Percentiles rank a stretch among this genome's conserved stretches.
These are phyloP conservation scores for Enteromius afrohamiltoni DNA, from an alignment of 2,797 vertebrate genomes.

Conservation along the genomic window DNA sequence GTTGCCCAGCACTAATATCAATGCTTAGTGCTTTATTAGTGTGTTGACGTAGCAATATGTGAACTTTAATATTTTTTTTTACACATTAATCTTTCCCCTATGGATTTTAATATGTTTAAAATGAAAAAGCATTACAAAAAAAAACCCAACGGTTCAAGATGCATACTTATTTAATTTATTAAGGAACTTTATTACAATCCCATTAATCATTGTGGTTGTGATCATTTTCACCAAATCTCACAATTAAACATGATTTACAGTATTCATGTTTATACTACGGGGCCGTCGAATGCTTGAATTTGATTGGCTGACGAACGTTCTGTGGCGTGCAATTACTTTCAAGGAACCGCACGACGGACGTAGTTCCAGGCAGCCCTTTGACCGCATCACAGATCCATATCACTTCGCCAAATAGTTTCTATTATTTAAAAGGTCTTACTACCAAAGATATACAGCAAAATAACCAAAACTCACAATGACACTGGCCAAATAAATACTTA, in stretches of 20 bases:
- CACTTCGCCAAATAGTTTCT: no score
- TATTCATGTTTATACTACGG: no score
- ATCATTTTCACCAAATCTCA: neutral
- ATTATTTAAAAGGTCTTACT: no score
- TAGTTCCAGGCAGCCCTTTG: no score
- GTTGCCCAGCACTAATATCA: neutral
- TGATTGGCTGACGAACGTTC: no score
- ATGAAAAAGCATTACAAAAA: neutral
- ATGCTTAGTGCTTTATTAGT: neutral
- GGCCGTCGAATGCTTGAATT: no score
- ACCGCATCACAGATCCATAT: no score
- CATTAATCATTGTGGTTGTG: neutral
- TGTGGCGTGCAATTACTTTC: no score
- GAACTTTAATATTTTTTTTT: neutral
- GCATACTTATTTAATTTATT: neutral
- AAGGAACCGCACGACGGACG: no score
- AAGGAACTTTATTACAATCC: neutral
- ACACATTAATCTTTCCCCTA: neutral
- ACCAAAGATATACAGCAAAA: no score
- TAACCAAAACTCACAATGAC: no score
- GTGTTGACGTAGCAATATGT: neutral
- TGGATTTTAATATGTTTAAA: neutral
- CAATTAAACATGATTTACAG: neutral
- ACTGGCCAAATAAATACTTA: no score
- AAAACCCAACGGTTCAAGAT: neutral